Base-by-base conservation (phyloP, 2,888 invertebrate species). In the Habrosyne pyritoides region DNA sequence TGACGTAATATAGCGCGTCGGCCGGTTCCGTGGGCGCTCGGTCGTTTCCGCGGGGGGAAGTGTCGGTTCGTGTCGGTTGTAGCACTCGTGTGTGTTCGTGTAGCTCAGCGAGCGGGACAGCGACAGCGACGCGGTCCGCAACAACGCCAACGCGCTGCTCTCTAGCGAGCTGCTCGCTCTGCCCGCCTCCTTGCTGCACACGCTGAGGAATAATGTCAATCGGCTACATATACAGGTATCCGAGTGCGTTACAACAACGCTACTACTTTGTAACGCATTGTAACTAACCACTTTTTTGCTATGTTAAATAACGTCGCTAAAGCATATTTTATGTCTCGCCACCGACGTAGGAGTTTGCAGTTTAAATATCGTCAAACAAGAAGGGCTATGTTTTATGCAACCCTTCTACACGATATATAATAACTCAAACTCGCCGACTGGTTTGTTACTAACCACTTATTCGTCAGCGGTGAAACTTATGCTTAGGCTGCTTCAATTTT, bases 61-160 rank as follows among this genome's bases (percentile, higher is more conserved):
- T 48, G 49, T 47, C 47, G 47, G 12, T 12, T 42, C 36, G 36
- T 42, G 36, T 42, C 26, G 21, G 33, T 54, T 53, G 64, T 61
- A 60, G 60, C 53, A 63, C 52, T 69, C 59, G 66, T 66, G 60
- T 70, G 61, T 67, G 63, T 67, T 57, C 61, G 74, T 75, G 75
- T 79, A 71, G 51, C 64, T 69, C 56, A 70, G 61, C 57, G 55
- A 66, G 59, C 68, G 70, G 60, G 67, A 58, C 61, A 71, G 77
- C 59, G 79, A 78, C 56, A 81, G 82, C 57, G 96, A 96, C 70
- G 94, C 95, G 81, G 92, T 95, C 67, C 94, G 96, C 59, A 96
- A 97, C 86, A 96, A 96, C 79, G 95, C 96, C 50, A 96, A 96
- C 86, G 96, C 95, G 81, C 95, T 96, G 77, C 91, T 96, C 47